Conservation (phyloP, 2,888 invertebrate genomes). For the Acronicta psi region DNA sequence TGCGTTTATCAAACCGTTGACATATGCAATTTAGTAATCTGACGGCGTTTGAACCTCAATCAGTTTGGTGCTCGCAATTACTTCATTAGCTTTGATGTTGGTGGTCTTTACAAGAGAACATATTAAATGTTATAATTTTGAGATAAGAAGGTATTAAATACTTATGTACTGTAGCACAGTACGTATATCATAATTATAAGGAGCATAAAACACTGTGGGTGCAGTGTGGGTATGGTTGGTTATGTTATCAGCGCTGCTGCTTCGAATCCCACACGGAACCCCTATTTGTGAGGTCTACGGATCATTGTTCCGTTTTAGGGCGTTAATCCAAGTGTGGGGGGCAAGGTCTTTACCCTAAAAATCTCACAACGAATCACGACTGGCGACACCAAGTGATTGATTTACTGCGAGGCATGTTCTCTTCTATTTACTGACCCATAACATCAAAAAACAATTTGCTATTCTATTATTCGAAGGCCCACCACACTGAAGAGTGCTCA, state of each 20-base stretch:
- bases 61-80: slow-evolving; percentile 55
- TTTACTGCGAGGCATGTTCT: not conserved
- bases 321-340: not conserved
- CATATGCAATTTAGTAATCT: slow-evolving; percentile 65
- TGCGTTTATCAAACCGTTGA: slow-evolving; percentile 67
- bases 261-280: not conserved
- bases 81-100: slow-evolving; percentile 56
- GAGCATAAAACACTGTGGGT: not conserved
- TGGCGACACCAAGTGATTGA: not conserved
- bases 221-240: not conserved
- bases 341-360: not conserved
- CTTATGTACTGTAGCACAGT: no score
- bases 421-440: not conserved
- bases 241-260: not conserved
- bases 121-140: slow-evolving; percentile 6
- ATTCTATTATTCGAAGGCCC: slow-evolving; percentile 36
- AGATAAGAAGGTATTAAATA: not conserved
- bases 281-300: not conserved
- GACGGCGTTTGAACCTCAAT: slow-evolving; percentile 56
- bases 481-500: slow-evolving; percentile 23
- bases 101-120: slow-evolving; percentile 48
- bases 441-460: slow-evolving; percentile 27
- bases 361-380: not conserved
- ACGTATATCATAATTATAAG: no score
- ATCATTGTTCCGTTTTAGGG: not conserved